Evolutionary conservation across 2,888 invertebrate species (phyloP).

Genomic region (Tillus elongatus): DNA sequence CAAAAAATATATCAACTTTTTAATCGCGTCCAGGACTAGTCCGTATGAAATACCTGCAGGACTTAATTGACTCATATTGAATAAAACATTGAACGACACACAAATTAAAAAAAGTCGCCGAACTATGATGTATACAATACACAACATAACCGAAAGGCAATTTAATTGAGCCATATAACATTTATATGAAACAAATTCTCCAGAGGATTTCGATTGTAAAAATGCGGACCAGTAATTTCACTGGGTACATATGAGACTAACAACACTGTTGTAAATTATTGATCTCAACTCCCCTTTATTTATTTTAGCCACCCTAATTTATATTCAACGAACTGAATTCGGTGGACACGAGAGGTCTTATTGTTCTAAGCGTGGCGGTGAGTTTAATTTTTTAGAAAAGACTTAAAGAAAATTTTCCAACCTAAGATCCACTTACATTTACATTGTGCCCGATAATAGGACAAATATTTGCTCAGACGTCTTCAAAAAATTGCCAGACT

Average conservation of each 20-base stretch:
- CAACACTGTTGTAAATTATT: constrained; percentile 40
- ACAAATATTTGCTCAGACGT: too few relatives aligned
- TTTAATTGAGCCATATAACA: constrained; percentile 37
- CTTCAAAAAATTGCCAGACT: too few relatives aligned
- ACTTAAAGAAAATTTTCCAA: too few relatives aligned
- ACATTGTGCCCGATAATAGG: too few relatives aligned
- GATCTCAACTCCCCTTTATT: constrained; percentile 39
- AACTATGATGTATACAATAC: constrained; percentile 23
- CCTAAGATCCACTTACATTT: too few relatives aligned
- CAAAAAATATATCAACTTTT: constrained; percentile 1
- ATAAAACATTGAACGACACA: constrained; percentile 22
- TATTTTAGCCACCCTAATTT: constrained; percentile 42
- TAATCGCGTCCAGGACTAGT: too few relatives aligned
- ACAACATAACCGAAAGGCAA: constrained; percentile 31
- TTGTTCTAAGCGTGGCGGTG: too few relatives aligned
- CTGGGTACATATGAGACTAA: constrained; percentile 34
- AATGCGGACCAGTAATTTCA: constrained; percentile 38
- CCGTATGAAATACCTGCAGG: constrained; percentile 20
- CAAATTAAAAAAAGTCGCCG: constrained; percentile 23
- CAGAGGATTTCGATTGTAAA: constrained; percentile 38
- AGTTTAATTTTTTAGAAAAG: too few relatives aligned
- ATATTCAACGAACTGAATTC: too few relatives aligned
- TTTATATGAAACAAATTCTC: constrained; percentile 38
- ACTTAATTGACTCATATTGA: constrained; percentile 23
- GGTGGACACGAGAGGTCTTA: too few relatives aligned